Conservation (phyloP, 2,797 vertebrate species). For the Gorsachius magnificus region DNA sequence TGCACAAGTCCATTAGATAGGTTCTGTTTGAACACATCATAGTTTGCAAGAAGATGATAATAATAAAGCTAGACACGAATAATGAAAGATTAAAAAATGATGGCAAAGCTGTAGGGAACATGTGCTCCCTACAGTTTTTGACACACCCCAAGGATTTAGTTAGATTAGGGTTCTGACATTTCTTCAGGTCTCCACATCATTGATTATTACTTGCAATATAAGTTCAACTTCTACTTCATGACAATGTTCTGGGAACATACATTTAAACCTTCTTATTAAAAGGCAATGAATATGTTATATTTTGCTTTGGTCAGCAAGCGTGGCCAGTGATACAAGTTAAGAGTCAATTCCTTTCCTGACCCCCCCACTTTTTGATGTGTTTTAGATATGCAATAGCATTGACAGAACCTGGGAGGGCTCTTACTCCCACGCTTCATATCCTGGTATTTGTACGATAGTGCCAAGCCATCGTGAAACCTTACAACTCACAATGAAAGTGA, state of each 20-base stretch:
- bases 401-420: background rate
- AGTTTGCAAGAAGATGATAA: background rate
- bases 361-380: background rate
- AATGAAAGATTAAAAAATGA: background rate
- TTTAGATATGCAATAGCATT: accelerated
- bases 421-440: background rate
- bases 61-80: background rate
- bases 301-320: background rate
- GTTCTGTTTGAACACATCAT: background rate
- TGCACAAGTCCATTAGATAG: background rate
- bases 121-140: background rate
- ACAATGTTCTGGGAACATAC: background rate
- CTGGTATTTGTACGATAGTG: background rate
- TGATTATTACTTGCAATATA: background rate
- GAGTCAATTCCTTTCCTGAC: background rate
- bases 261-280: background rate
- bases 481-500: background rate
- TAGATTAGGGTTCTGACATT: background rate
- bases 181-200: background rate
- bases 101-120: background rate
- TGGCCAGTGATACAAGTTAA: background rate
- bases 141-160: background rate
- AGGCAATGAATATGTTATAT: background rate
- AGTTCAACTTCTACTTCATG: background rate
- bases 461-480: background rate